A percentile compares a stretch with the other conserved stretches of the same genome.
These are phyloP conservation scores for Elgonia sp. DNA, from an alignment of 2,888 invertebrate genomes.

Conservation along the genomic window DNA sequence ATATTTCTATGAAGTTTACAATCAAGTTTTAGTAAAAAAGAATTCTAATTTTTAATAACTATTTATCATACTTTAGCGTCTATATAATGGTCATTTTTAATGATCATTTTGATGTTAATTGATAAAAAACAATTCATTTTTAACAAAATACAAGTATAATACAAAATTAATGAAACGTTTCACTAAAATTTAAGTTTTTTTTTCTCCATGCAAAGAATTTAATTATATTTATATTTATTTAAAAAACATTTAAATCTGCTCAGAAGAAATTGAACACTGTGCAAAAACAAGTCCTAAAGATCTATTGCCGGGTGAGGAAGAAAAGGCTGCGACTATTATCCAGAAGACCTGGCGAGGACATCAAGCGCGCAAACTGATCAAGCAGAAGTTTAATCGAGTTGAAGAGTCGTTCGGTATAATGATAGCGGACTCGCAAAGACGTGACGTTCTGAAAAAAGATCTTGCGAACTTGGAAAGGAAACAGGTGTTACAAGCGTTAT, in stretches of 20 bases:
- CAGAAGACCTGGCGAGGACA: constrained; percentile 87
- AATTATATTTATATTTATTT: no score
- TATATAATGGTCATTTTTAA: no score
- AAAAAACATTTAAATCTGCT: constrained; percentile 24
- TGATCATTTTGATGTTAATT: no score
- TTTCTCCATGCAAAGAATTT: no score
- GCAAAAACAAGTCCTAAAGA: constrained; percentile 38
- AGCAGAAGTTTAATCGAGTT: constrained; percentile 86
- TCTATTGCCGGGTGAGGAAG: constrained; percentile 56
- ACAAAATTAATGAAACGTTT: no score
- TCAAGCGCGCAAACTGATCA: constrained; percentile 85
- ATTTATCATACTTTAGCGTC: no score
- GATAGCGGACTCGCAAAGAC: constrained; percentile 87
- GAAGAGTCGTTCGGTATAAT: constrained; percentile 88
- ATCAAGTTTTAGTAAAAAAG: no score
- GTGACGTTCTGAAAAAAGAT: constrained; percentile 87
- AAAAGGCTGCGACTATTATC: constrained; percentile 84
- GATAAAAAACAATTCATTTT: no score
- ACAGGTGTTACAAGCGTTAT: constrained; percentile 86
- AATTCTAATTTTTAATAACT: no score
- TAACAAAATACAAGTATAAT: no score
- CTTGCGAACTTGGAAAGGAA: constrained; percentile 83
- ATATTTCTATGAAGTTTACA: no score
- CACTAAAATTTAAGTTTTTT: no score
- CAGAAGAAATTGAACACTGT: constrained; percentile 37